Percentiles rank a stretch among this genome's conserved stretches.
phyloP scores from a whole-genome alignment of 2,113 vertebrate species.

The Solea solea region DNA sequence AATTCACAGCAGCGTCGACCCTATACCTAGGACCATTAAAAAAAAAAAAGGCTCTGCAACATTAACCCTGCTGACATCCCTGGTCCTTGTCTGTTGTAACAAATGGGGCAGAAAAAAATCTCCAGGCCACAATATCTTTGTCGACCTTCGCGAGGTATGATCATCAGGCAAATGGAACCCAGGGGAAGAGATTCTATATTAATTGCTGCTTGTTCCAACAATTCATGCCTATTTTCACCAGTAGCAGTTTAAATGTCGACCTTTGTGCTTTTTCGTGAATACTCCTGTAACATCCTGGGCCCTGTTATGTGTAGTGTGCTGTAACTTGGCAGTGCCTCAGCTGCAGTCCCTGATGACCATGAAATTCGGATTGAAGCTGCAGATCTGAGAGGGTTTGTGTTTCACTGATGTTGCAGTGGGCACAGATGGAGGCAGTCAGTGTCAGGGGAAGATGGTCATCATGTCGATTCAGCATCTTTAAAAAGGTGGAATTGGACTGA shows the following conservation, averaged over 20 bases:
- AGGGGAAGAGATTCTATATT: conserved; percentile 15
- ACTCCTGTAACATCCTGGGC: conserved; percentile 24
- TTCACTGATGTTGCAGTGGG: conserved; percentile 38
- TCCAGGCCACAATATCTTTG: neutral
- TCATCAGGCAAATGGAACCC: conserved; percentile 36
- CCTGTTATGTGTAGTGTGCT: conserved; percentile 25
- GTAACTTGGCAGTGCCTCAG: conserved; percentile 44
- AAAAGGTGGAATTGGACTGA: neutral
- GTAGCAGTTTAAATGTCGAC: conserved; percentile 23
- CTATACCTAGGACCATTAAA: neutral
- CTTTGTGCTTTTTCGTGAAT: conserved; percentile 47
- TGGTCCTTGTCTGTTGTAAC: conserved; percentile 20
- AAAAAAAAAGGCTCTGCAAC: neutral
- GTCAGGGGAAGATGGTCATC: conserved; percentile 37
- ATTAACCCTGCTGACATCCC: conserved; percentile 13
- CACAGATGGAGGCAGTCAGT: conserved; percentile 36
- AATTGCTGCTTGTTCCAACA: conserved; percentile 12
- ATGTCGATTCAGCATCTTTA: neutral
- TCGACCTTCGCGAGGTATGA: conserved; percentile 29
- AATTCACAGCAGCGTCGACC: conserved; percentile 8
- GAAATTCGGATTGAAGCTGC: conserved; percentile 61
- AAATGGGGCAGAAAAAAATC: conserved; percentile 26
- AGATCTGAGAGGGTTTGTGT: conserved; percentile 45
- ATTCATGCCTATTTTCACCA: conserved; percentile 11
- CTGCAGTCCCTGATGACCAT: conserved; percentile 42